phyloP scores from a whole-genome alignment of 2,797 vertebrate genomes.

The Myiothlypis chrysogaster region DNA sequence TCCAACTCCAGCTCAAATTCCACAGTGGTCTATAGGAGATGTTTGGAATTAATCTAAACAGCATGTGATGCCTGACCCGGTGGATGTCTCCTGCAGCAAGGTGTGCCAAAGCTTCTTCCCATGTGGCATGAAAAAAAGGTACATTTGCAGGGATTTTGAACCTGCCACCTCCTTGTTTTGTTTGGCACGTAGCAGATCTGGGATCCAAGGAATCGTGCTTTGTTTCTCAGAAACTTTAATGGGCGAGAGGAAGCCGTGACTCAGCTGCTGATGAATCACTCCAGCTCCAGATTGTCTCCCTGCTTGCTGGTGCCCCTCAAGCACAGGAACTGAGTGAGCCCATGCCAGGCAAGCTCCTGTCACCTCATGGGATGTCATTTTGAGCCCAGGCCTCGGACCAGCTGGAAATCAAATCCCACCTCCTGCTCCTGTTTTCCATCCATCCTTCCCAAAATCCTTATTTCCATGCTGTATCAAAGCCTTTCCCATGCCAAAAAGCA shows the following conservation, averaged over 20 bases:
- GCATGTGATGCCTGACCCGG: background rate
- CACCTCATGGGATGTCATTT: background rate
- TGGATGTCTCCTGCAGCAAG: background rate
- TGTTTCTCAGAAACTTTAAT: constrained; percentile 11
- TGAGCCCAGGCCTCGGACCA: background rate
- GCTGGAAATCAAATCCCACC: background rate
- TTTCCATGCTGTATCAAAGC: background rate
- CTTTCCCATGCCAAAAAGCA: background rate
- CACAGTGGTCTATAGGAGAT: background rate
- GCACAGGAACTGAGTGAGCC: background rate
- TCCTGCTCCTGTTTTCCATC: background rate
- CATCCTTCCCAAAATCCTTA: background rate
- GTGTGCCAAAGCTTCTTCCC: background rate
- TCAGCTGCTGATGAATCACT: constrained; percentile 14
- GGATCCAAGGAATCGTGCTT: background rate
- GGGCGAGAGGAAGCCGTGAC: constrained; percentile 25
- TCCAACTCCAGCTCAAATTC: background rate
- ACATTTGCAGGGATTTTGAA: background rate
- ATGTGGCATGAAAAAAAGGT: accelerated
- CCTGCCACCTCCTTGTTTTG: background rate
- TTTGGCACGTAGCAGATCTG: background rate
- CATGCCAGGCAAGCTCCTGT: background rate
- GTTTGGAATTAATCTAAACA: background rate
- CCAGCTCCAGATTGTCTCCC: background rate
- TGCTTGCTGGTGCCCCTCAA: background rate